These are phyloP conservation scores for Schizothorax lantsangensis DNA, from an alignment of 2,797 vertebrate genomes.

Conservation along the genomic window DNA sequence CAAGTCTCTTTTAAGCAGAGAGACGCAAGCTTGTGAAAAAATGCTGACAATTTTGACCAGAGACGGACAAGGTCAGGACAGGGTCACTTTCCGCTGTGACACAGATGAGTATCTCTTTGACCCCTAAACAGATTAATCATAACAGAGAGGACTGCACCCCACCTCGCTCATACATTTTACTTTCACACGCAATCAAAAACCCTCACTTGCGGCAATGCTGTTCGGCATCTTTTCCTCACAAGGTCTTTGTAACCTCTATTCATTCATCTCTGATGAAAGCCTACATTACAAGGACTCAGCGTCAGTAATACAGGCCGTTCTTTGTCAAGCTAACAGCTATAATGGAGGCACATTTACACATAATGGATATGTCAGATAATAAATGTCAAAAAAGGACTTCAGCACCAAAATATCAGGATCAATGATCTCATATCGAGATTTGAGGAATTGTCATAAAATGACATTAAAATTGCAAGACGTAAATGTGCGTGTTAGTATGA, in stretches of 20 bases:
- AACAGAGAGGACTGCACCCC: neutral
- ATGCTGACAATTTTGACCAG: slow-evolving; percentile 21
- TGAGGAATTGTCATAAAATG: slow-evolving; percentile 64
- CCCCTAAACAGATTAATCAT: slow-evolving; percentile 33
- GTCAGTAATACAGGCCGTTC: neutral
- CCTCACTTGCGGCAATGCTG: neutral
- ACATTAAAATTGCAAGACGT: slow-evolving; percentile 67
- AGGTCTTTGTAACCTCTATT: slow-evolving; percentile 29
- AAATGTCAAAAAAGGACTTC: slow-evolving; percentile 70
- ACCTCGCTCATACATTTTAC: neutral
- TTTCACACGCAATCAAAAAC: slow-evolving; percentile 15
- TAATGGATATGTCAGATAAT: slow-evolving; percentile 43
- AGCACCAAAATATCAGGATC: slow-evolving; percentile 67
- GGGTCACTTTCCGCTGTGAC: slow-evolving; percentile 4
- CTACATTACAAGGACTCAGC: slow-evolving; percentile 19
- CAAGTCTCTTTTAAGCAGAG: slow-evolving; percentile 18
- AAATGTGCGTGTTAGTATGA: slow-evolving; percentile 63
- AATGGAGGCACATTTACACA: slow-evolving; percentile 9
- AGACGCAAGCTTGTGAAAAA: slow-evolving; percentile 18
- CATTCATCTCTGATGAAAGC: slow-evolving; percentile 32
- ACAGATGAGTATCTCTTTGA: slow-evolving; percentile 23
- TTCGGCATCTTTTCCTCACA: slow-evolving; percentile 18
- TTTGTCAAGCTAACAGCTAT: slow-evolving; percentile 18
- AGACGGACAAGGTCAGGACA: slow-evolving; percentile 13
- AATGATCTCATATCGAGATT: slow-evolving; percentile 62